A percentile compares a stretch with the other conserved stretches of the same genome.
Evolutionary conservation across 2,888 invertebrate species (phyloP).

Genomic region (Zootermopsis nevadensis): DNA sequence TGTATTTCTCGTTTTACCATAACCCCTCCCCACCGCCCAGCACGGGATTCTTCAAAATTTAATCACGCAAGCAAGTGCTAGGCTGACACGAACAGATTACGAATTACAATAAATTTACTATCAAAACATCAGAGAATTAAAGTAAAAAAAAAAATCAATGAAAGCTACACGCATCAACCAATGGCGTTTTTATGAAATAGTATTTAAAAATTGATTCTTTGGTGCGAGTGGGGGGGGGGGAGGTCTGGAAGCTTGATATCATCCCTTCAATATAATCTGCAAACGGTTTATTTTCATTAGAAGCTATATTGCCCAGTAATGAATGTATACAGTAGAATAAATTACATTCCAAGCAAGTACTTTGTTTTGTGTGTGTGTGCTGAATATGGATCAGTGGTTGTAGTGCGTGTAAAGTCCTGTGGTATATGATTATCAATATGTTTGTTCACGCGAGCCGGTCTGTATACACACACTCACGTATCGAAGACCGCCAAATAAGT

Average conservation of each 20-base stretch:
- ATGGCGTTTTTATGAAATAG: too few species aligned
- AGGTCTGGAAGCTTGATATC: too few species aligned
- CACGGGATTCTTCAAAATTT: too few species aligned
- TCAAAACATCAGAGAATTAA: too few species aligned
- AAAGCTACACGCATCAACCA: too few species aligned
- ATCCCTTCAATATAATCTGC: not conserved
- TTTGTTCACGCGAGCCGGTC: constrained; percentile 13
- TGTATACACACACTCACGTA: not conserved
- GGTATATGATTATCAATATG: constrained; percentile 18
- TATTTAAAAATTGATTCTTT: not conserved
- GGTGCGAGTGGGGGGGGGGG: too few species aligned
- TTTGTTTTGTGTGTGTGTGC: not conserved
- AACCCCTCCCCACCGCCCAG: too few species aligned
- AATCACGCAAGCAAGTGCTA: too few species aligned
- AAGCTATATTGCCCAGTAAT: not conserved
- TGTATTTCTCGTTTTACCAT: too few species aligned
- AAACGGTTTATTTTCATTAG: not conserved
- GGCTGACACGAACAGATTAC: too few species aligned
- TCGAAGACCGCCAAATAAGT: not conserved
- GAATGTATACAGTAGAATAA: not conserved
- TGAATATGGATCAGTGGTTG: not conserved
- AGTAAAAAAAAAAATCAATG: too few species aligned
- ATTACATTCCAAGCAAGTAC: not conserved
- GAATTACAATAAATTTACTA: too few species aligned
- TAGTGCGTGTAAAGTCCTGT: constrained; percentile 6